Base-by-base conservation (phyloP, 2,113 vertebrate species). In the Calonectris borealis region DNA sequence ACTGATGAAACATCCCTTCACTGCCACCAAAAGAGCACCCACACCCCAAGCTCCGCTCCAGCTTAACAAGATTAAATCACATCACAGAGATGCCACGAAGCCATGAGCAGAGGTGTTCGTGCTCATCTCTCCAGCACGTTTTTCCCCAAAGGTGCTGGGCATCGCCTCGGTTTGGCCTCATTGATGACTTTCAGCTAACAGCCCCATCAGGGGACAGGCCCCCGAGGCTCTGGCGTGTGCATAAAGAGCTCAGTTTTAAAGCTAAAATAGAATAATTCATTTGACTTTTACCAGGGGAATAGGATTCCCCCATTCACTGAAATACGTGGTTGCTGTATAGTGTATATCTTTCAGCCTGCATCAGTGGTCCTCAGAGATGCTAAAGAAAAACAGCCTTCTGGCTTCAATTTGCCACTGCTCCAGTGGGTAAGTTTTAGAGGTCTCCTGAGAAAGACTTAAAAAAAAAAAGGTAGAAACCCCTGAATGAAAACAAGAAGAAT, bases 221-320 rank as follows among this genome's bases (percentile, higher is more conserved):
- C 52, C 8, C 0, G 0, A 60, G 66, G 68, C 27, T 60, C 44
- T 77, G 77, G 22, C 0, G 1, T 2, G 31, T 36, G 31, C 36
- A 54, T 4, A 31, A 61, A 49, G 10, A 61, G 40, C 2, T 24
- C 31, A 20, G 25, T 38, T 65, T 86, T 77, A 62, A 57, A 91
- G 90, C 20, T 90, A 29, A 71, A 89, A 46, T 3, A 7, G 61
- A 93, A 75, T 44, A 72, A 89, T 61, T 48, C 7, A 31, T 64
- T 42, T 60, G 42, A 48, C 6, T 48, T 55, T 21, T 26, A 44
- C 2, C 49, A 86, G 78, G 54, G 48, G 72, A 92, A 48, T 1
- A 32, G 68, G 71, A 57, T 83, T 91, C 12, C 40, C 40, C 46
- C 2, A 1, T 25, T 55, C 78, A 52, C 24, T 52, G 40, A 20